Percentiles rank a stretch among this genome's conserved stretches.
phyloP scores from a whole-genome alignment of 2,888 invertebrate genomes.

The Cotesia congregata region DNA sequence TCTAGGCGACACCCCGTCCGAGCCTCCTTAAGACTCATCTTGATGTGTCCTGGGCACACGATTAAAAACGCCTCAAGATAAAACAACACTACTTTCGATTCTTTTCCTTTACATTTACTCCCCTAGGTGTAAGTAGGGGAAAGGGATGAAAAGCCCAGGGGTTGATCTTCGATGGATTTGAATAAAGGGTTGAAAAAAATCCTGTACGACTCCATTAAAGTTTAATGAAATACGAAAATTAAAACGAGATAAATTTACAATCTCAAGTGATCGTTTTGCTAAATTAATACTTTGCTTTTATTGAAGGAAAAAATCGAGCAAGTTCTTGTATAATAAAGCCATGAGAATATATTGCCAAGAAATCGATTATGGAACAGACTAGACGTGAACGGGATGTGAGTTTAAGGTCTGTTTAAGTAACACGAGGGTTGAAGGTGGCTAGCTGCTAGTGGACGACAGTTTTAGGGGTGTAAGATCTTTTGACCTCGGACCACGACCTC shows the following conservation, averaged over 20 bases:
- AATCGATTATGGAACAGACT: not conserved
- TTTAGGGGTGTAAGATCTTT: slow-evolving; percentile 67
- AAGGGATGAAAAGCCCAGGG: not conserved
- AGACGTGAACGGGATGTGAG: slow-evolving; percentile 52
- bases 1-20: not conserved
- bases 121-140: not conserved
- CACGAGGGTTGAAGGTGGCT: slow-evolving; percentile 42
- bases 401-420: slow-evolving; percentile 61
- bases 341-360: slow-evolving; percentile 14
- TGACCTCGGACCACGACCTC: slow-evolving; percentile 68
- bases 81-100: not conserved
- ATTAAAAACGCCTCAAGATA: slow-evolving; percentile 17
- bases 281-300: too few species aligned
- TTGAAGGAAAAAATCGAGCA: too few species aligned
- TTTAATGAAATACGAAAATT: slow-evolving; percentile 1
- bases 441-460: slow-evolving; percentile 63
- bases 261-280: not conserved
- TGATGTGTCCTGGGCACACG: not conserved
- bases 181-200: not conserved
- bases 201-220: not conserved
- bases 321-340: not conserved
- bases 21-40: slow-evolving; percentile 6
- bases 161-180: not conserved
- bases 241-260: not conserved
- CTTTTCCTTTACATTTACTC: slow-evolving; percentile 22